Evolutionary conservation across 2,797 vertebrate species (phyloP).

Genomic region (Luscinia megarhynchos): DNA sequence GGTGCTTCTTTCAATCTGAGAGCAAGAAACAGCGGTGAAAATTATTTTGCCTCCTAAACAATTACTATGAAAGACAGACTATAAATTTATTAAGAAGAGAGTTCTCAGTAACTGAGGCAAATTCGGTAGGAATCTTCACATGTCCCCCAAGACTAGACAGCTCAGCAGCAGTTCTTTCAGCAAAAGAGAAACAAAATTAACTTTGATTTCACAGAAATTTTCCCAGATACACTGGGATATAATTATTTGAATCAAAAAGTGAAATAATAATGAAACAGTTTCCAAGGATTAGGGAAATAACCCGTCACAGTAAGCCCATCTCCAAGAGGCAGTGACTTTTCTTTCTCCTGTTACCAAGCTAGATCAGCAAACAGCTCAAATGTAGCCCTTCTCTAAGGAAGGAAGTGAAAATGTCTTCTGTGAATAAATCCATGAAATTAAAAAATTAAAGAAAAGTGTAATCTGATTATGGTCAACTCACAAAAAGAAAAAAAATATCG

Average conservation of each 20-base stretch:
- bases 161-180: not conserved
- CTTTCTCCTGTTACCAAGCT: not conserved
- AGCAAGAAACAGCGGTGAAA: not conserved
- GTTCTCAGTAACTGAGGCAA: not conserved
- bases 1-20: not conserved
- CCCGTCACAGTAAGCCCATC: not conserved
- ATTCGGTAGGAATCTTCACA: not conserved
- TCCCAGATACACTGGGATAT: not conserved
- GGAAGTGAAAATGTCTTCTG: not conserved
- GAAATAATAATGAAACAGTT: not conserved
- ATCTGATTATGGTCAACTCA: not conserved
- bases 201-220: constrained; percentile 19
- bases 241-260: constrained; percentile 27
- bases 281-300: not conserved
- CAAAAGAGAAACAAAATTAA: constrained; percentile 9
- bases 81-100: not conserved
- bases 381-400: not conserved
- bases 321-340: not conserved
- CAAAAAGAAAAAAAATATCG: not conserved
- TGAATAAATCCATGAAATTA: not conserved
- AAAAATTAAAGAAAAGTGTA: not conserved
- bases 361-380: not conserved
- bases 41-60: not conserved
- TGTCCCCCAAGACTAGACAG: not conserved
- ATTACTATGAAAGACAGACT: not conserved